Conservation (phyloP, 2,113 vertebrate genomes). For the Ceratotherium simum region DNA sequence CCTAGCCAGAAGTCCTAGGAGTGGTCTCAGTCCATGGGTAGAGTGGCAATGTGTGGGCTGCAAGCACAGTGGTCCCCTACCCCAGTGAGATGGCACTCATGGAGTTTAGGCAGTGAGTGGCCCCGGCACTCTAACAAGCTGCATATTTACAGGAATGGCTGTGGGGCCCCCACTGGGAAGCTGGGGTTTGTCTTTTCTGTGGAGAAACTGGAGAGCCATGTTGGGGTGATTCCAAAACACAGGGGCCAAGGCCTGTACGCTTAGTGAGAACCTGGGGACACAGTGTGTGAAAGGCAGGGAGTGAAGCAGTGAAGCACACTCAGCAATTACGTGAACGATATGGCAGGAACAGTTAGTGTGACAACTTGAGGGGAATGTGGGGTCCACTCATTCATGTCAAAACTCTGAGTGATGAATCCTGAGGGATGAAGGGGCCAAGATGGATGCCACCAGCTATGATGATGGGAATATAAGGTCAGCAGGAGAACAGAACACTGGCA, state of each 20-base stretch:
- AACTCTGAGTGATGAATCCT: not conserved
- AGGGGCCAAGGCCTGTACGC: not conserved
- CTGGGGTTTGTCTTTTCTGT: not conserved
- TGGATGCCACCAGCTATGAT: not conserved
- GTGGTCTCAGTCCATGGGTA: not conserved
- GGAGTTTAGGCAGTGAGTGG: rapidly evolving
- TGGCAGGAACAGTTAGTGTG: rapidly evolving
- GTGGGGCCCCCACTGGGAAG: not conserved
- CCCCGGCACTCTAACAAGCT: not conserved
- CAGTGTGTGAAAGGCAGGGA: not conserved
- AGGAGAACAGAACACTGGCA: not conserved
- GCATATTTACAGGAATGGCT: rapidly evolving
- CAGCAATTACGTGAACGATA: too few species aligned
- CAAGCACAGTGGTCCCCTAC: not conserved
- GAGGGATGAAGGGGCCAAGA: not conserved
- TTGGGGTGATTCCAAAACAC: not conserved
- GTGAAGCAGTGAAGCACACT: not conserved
- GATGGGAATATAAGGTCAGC: not conserved
- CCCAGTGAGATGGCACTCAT: rapidly evolving
- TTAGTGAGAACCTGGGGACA: not conserved
- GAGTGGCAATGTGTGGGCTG: not conserved
- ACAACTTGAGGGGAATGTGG: rapidly evolving
- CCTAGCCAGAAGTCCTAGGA: not conserved
- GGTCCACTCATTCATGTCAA: rapidly evolving
- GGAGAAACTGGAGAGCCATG: not conserved